Percentiles rank a stretch among this genome's conserved stretches.
phyloP scores from a whole-genome alignment of 1,140 invertebrate species.

The Scaptomyza graminum region DNA sequence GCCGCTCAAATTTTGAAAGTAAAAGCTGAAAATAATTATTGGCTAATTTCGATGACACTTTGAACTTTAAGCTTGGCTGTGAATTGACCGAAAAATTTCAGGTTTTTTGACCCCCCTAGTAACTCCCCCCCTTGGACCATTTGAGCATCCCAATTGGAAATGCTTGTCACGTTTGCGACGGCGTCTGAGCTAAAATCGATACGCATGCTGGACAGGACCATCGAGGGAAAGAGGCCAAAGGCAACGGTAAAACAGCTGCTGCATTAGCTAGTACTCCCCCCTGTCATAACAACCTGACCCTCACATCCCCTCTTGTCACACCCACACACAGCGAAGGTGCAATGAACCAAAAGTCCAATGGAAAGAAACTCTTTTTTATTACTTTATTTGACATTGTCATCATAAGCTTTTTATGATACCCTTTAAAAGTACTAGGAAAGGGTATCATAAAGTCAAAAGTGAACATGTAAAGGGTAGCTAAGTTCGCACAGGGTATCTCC shows the following conservation, averaged over 20 bases:
- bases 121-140: background rate
- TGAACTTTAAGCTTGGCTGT: conserved; percentile 35
- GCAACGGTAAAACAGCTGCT: conserved; percentile 36
- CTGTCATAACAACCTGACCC: background rate
- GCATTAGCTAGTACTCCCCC: conserved; percentile 1
- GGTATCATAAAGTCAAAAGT: background rate
- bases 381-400: conserved; percentile 11
- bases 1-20: background rate
- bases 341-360: conserved; percentile 45
- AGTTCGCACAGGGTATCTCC: background rate
- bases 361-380: conserved; percentile 36
- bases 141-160: conserved; percentile 43
- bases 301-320: background rate
- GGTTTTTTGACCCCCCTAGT: background rate
- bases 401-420: background rate
- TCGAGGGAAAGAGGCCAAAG: conserved; percentile 33
- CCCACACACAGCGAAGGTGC: conserved; percentile 40
- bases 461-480: too few species aligned
- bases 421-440: background rate
- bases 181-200: conserved; percentile 73
- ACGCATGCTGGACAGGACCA: conserved; percentile 26
- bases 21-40: conserved; percentile 50
- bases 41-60: conserved; percentile 65
- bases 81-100: conserved; percentile 14
- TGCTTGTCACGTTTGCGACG: conserved; percentile 71